Evolutionary conservation across 1,140 invertebrate genomes (phyloP).

Genomic region (Brachionus calyciflorus): DNA sequence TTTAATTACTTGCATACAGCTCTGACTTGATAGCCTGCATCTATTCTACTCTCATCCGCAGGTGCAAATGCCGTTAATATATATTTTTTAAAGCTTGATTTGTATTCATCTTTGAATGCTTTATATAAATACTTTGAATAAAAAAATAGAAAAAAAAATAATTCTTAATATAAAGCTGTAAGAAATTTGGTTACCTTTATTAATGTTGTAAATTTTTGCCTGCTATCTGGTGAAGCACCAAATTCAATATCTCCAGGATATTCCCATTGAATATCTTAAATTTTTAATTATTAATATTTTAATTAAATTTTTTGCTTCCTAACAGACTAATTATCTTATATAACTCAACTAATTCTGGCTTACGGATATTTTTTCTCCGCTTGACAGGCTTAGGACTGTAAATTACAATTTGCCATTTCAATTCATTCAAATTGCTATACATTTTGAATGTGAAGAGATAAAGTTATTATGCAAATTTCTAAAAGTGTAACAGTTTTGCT

Average conservation of each 20-base stretch:
- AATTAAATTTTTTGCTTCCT: too few species aligned
- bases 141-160: neutral
- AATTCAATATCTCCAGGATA: constrained; percentile 88
- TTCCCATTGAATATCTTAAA: constrained; percentile 84
- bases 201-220: constrained; percentile 26
- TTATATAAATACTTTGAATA: constrained; percentile 32
- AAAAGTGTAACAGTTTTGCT: too few species aligned
- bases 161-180: neutral
- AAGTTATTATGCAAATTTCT: too few species aligned
- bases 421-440: too few species aligned
- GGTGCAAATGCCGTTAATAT: constrained; percentile 32
- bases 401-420: too few species aligned
- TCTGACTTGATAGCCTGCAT: constrained; percentile 86
- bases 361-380: too few species aligned
- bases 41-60: constrained; percentile 67
- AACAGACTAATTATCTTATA: too few species aligned
- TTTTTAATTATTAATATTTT: neutral
- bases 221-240: constrained; percentile 54
- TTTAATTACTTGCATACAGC: constrained; percentile 69
- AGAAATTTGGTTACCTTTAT: constrained; percentile 1
- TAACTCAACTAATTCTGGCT: too few species aligned
- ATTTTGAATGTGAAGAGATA: too few species aligned
- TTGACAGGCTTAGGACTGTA: too few species aligned
- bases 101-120: constrained; percentile 44
- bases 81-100: constrained; percentile 34